A percentile compares a stretch with the other conserved stretches of the same genome.
These are phyloP conservation scores for Thamnophis sirtalis DNA, from an alignment of 2,113 vertebrate species.

Conservation along the genomic window DNA sequence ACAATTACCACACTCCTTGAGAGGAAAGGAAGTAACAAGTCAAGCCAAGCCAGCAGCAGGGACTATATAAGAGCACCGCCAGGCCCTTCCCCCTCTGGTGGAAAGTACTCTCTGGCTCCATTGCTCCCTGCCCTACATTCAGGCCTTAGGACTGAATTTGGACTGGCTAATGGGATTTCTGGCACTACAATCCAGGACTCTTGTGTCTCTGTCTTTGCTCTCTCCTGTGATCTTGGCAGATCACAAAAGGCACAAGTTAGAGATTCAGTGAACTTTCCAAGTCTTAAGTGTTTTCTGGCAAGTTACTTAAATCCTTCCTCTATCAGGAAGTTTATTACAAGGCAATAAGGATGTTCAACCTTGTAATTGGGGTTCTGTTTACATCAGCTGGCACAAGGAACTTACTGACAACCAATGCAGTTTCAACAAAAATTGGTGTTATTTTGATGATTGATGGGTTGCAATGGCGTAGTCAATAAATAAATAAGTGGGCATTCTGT, in stretches of 20 bases:
- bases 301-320: background rate
- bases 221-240: background rate
- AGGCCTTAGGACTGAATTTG: background rate
- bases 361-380: background rate
- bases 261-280: background rate
- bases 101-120: background rate
- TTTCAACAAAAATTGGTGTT: background rate
- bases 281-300: background rate
- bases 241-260: background rate
- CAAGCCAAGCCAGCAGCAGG: background rate
- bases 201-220: background rate
- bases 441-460: background rate
- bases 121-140: background rate
- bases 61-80: background rate
- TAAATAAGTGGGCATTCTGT: background rate
- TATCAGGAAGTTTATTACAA: background rate
- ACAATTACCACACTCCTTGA: background rate
- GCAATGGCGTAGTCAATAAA: background rate
- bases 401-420: background rate
- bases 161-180: background rate
- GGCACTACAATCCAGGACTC: background rate
- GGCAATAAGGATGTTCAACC: background rate
- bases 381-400: background rate
- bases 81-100: background rate
- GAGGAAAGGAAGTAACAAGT: background rate